Percentiles rank a stretch among this genome's conserved stretches.
Evolutionary conservation across 1,140 invertebrate species (phyloP).

Genomic region (Eriocheir sinensis): DNA sequence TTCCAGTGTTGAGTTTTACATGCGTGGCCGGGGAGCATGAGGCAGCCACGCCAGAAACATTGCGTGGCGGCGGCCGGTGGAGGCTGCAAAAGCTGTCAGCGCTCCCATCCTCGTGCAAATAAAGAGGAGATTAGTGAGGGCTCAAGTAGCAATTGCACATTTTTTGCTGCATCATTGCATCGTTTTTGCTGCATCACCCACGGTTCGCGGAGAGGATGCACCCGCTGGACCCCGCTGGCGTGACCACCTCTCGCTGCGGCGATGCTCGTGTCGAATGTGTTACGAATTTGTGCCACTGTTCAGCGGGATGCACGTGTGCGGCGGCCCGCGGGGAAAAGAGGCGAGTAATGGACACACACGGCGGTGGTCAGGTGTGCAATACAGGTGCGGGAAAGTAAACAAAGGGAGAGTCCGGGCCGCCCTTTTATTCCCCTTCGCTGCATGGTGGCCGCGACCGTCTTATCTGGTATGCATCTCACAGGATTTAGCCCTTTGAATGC

Average conservation of each 20-base stretch:
- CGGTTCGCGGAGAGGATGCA: constrained; percentile 61
- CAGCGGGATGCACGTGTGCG: background rate
- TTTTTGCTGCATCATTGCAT: constrained; percentile 72
- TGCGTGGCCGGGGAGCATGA: background rate
- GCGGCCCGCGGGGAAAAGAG: background rate
- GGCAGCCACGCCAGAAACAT: background rate
- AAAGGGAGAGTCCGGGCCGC: constrained; percentile 32
- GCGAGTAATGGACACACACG: background rate
- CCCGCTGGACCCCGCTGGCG: constrained; percentile 55
- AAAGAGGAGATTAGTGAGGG: constrained; percentile 77
- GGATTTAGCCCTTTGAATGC: constrained; percentile 72
- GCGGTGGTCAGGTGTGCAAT: constrained; percentile 20
- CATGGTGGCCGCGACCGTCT: constrained; percentile 61
- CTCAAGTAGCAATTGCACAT: constrained; percentile 77
- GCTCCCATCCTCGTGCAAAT: constrained; percentile 65
- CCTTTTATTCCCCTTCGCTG: constrained; percentile 53
- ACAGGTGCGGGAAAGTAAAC: constrained; percentile 46
- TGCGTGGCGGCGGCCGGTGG: background rate
- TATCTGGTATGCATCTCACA: constrained; percentile 74
- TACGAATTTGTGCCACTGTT: background rate
- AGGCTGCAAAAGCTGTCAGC: constrained; percentile 20
- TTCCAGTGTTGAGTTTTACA: constrained; percentile 15
- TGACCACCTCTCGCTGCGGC: background rate
- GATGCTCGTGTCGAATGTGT: constrained; percentile 23
- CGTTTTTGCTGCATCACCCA: constrained; percentile 75